Base-by-base conservation (phyloP, 2,113 vertebrate genomes). In the Microtus oregoni region DNA sequence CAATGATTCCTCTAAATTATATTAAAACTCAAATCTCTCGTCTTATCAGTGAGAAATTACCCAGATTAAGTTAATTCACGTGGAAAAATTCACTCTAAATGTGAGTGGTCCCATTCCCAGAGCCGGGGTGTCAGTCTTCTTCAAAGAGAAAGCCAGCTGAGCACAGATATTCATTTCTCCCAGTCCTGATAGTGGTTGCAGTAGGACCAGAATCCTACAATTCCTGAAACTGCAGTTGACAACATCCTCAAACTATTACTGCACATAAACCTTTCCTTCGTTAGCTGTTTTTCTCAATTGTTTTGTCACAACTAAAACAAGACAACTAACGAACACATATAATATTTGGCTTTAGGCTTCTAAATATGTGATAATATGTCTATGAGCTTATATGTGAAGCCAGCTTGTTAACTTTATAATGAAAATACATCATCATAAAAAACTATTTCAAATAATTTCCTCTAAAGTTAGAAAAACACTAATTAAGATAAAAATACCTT, bases 381-480 rank as follows among this genome's bases (percentile, higher is more conserved):
- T 41, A 85, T 85, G 38, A 4, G 5, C 5, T n/a, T 79, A 86
- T 24, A 5, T 79, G 1, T 75, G 50, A 90, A 3, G 5, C 1
- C 2, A 76, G 7, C 5, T 85, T 30, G 28, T 35, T 82, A 77
- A 82, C 15, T 22, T 70, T 26, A 79, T 3, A 79, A 70, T 2
- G 35, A 26, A 94, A 88, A 91, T 35, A 20, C 68, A 92, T 86
- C 32, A 92, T 67, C 44, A 41, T 41, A 67, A 30, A 58, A 17
- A 93, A 78, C 52, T 12, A 26, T 92, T 9, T n/a, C 63, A n/a
- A 77, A 73, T 63, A 15, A 52, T 44, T 82, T 94, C 63, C 4
- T n/a, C 1, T 52, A 20, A 4, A 63, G 15, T 41, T 63, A 83
- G 35, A 70, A 86, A 91, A 19, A 30, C 4, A 41, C 13, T 38